These are phyloP conservation scores for Lepetodrilus schrolli DNA, from an alignment of 2,888 invertebrate species.

Conservation along the genomic window DNA sequence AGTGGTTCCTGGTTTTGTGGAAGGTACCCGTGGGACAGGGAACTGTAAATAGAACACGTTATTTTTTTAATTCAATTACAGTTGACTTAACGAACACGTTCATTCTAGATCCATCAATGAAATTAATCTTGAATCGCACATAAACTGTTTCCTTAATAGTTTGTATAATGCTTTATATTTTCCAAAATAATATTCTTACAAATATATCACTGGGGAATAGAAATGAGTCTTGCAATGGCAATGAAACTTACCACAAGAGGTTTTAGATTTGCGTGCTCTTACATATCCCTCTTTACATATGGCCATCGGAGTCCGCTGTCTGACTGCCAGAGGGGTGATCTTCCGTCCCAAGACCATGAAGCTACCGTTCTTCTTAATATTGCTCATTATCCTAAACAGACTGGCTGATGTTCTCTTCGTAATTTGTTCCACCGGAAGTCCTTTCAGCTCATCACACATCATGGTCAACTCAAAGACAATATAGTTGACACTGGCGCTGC, in stretches of 20 bases:
- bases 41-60: neutral
- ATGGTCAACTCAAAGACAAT: neutral
- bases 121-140: no score
- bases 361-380: neutral
- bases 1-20: neutral
- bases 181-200: no score
- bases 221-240: no score
- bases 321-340: neutral
- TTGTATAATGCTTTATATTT: no score
- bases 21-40: neutral
- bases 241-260: neutral
- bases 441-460: neutral
- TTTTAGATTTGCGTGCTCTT: neutral
- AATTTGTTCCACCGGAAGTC: neutral
- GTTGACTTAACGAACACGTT: no score
- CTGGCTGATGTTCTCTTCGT: neutral
- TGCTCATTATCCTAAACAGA: neutral
- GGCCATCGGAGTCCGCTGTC: neutral
- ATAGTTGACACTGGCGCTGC: neutral
- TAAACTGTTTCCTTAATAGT: no score
- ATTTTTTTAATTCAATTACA: no score
- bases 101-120: no score
- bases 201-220: no score
- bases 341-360: neutral
- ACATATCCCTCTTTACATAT: neutral